phyloP scores from a whole-genome alignment of 23 tunicate genomes.

The Clavelina lepadiformis region DNA sequence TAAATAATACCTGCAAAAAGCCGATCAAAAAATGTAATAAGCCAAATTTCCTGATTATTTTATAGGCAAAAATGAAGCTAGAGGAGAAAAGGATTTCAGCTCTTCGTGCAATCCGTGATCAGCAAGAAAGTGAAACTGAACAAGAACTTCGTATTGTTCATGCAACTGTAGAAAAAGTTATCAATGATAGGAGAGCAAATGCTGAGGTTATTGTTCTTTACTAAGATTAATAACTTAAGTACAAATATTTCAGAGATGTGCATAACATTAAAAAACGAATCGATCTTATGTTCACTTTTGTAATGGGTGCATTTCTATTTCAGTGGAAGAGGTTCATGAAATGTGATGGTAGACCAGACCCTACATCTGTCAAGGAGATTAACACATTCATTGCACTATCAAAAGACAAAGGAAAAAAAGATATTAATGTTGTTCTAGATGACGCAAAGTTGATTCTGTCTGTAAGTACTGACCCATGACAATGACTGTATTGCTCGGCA shows the following conservation, averaged over 20 bases:
- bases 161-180: constrained; percentile 18
- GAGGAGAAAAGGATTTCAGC: constrained; percentile 43
- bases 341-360: constrained; percentile 88
- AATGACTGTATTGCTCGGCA: constrained; percentile 1
- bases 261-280: too few species aligned
- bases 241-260: too few species aligned
- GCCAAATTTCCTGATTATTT: too few species aligned
- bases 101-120: constrained; percentile 36
- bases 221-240: neutral
- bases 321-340: constrained; percentile 78
- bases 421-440: constrained; percentile 53
- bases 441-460: constrained; percentile 49
- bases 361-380: constrained; percentile 62
- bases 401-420: constrained; percentile 43
- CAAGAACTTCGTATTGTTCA: constrained; percentile 19
- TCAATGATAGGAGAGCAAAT: constrained; percentile 29
- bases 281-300: too few species aligned
- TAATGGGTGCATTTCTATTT: neutral
- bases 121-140: constrained; percentile 42
- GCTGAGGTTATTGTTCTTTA: constrained; percentile 34
- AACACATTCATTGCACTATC: constrained; percentile 69
- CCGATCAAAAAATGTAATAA: too few species aligned
- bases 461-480: too few species aligned
- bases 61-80: constrained; percentile 31
- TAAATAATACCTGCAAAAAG: too few species aligned